phyloP scores from a whole-genome alignment of 2,888 invertebrate genomes.

The Agrypnus murinus region DNA sequence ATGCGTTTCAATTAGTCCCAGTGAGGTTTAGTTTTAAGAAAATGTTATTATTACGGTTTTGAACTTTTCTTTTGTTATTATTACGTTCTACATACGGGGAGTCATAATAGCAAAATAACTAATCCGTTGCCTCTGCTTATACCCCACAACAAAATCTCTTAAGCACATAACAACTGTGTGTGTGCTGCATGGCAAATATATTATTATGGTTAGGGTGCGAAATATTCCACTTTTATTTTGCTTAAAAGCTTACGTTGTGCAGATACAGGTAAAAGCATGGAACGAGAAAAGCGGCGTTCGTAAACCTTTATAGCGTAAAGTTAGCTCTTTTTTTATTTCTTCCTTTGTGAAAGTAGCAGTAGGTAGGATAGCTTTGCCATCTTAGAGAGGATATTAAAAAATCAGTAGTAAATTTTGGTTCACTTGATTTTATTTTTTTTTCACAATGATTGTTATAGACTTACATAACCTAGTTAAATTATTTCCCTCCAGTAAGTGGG shows the following conservation, averaged over 20 bases:
- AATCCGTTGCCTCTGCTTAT: constrained; percentile 43
- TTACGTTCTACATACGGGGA: constrained; percentile 32
- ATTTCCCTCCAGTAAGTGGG: no score
- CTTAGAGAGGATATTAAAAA: no score
- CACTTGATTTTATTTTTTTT: no score
- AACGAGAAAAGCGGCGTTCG: constrained; percentile 7
- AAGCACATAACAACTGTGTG: constrained; percentile 39
- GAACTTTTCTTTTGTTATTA: constrained; percentile 34
- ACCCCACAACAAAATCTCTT: constrained; percentile 41
- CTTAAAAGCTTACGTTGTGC: constrained; percentile 20
- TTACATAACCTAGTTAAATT: no score
- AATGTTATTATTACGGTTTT: constrained; percentile 20
- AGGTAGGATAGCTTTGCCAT: no score
- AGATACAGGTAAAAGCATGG: constrained; percentile 26
- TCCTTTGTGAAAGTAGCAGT: no score
- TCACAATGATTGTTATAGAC: no score
- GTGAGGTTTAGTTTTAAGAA: no score
- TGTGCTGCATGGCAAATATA: constrained; percentile 37
- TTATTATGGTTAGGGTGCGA: constrained; percentile 16
- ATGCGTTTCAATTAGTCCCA: no score
- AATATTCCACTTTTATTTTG: constrained; percentile 25
- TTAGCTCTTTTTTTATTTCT: no score
- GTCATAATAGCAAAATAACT: constrained; percentile 41
- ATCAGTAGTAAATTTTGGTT: no score
- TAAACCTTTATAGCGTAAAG: neutral